phyloP scores from a whole-genome alignment of 2,888 invertebrate species.

The Magallana nippona region DNA sequence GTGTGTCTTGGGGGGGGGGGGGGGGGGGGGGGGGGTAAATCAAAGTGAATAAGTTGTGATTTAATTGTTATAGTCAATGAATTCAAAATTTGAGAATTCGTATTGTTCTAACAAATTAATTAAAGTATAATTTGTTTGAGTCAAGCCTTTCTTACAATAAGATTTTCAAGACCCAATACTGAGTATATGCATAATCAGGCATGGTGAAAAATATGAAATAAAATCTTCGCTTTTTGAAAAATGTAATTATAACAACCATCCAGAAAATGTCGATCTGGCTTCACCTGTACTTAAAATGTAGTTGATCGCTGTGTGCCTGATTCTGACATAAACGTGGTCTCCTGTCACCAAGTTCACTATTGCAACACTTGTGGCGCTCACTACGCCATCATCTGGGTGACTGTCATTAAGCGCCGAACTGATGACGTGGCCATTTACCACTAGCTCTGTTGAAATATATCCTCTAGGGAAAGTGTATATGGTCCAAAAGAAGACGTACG shows the following conservation, averaged over 20 bases:
- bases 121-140: no score
- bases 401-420: background rate
- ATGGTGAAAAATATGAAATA: no score
- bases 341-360: background rate
- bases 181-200: no score
- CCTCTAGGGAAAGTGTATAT: background rate
- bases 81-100: no score
- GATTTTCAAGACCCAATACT: no score
- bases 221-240: background rate
- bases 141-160: no score
- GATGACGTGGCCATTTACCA: background rate
- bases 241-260: conserved; percentile 10
- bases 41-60: no score
- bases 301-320: background rate
- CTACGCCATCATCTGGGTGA: conserved; percentile 2
- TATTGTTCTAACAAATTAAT: no score
- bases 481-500: conserved; percentile 1
- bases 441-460: background rate
- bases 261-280: conserved; percentile 8
- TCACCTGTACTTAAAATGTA: background rate
- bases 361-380: background rate
- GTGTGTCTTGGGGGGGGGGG: no score
- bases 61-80: no score
- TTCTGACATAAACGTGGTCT: background rate
- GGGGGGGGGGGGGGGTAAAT: no score